phyloP scores from a whole-genome alignment of 1,140 invertebrate species.

The Rhizoglyphus robini region DNA sequence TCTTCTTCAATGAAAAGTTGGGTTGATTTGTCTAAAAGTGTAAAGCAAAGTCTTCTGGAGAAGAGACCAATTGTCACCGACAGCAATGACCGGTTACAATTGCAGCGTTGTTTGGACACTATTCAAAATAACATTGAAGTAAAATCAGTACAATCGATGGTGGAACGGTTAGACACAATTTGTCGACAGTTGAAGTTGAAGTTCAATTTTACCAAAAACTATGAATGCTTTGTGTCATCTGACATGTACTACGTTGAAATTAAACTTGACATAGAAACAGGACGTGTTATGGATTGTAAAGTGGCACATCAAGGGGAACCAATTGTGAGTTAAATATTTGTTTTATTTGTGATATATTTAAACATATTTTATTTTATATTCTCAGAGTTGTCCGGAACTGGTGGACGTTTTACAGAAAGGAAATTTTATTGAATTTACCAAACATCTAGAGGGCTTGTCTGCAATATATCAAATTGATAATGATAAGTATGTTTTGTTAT shows the following conservation, averaged over 20 bases:
- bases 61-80: constrained; percentile 61
- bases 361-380: constrained; percentile 19
- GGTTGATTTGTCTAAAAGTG: constrained; percentile 64
- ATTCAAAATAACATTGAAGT: constrained; percentile 80
- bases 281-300: constrained; percentile 77
- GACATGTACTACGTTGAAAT: constrained; percentile 96
- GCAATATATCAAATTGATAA: constrained; percentile 86
- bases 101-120: constrained; percentile 78
- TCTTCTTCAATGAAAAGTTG: constrained; percentile 59
- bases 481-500: constrained; percentile 85
- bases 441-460: constrained; percentile 73
- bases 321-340: background rate
- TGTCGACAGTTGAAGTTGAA: constrained; percentile 55
- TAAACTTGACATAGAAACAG: constrained; percentile 54
- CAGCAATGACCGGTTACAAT: constrained; percentile 58
- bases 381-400: constrained; percentile 68
- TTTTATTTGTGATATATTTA: constrained; percentile 4
- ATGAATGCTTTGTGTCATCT: constrained; percentile 76
- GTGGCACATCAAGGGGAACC: constrained; percentile 73
- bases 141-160: constrained; percentile 52
- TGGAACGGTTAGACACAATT: constrained; percentile 77
- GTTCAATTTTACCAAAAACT: constrained; percentile 51
- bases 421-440: constrained; percentile 82
- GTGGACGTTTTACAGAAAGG: constrained; percentile 38
- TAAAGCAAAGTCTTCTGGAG: constrained; percentile 63